phyloP scores from a whole-genome alignment of 2,113 vertebrate species.

The Xenopus borealis region DNA sequence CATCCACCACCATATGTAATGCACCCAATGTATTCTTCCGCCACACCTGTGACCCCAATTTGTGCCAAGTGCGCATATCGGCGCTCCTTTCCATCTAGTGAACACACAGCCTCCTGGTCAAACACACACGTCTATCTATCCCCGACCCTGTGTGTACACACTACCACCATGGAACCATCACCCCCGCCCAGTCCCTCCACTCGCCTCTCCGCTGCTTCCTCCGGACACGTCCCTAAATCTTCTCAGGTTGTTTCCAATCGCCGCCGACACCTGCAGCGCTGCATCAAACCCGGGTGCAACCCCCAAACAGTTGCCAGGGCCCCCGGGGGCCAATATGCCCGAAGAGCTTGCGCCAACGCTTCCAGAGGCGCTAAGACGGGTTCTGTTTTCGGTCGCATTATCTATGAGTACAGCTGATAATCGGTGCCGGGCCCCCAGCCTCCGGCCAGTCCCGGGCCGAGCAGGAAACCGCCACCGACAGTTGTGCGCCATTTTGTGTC shows the following conservation, averaged over 20 bases:
- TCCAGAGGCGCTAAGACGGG: slow-evolving; percentile 54
- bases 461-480: slow-evolving; percentile 99
- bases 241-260: slow-evolving; percentile 92
- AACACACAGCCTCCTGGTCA: neutral
- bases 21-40: too few species aligned
- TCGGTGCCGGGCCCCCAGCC: slow-evolving; percentile 81
- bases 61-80: too few species aligned
- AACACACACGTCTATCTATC: neutral
- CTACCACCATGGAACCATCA: neutral
- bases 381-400: slow-evolving; percentile 63
- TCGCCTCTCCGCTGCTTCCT: slow-evolving; percentile 82
- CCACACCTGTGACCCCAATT: too few species aligned
- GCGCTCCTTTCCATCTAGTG: neutral
- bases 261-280: slow-evolving; percentile 89
- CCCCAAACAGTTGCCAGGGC: slow-evolving; percentile 55
- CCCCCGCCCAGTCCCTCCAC: slow-evolving; percentile 60
- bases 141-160: neutral
- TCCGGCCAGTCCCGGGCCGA: slow-evolving; percentile 93
- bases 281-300: slow-evolving; percentile 90
- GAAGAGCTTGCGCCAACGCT: slow-evolving; percentile 52
- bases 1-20: too few species aligned
- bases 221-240: slow-evolving; percentile 94
- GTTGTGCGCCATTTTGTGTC: slow-evolving; percentile 98
- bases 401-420: slow-evolving; percentile 77
- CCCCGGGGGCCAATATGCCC: slow-evolving; percentile 49